Evolutionary conservation across 2,113 vertebrate species (phyloP).

Genomic region (Thinocorus orbignyianus): DNA sequence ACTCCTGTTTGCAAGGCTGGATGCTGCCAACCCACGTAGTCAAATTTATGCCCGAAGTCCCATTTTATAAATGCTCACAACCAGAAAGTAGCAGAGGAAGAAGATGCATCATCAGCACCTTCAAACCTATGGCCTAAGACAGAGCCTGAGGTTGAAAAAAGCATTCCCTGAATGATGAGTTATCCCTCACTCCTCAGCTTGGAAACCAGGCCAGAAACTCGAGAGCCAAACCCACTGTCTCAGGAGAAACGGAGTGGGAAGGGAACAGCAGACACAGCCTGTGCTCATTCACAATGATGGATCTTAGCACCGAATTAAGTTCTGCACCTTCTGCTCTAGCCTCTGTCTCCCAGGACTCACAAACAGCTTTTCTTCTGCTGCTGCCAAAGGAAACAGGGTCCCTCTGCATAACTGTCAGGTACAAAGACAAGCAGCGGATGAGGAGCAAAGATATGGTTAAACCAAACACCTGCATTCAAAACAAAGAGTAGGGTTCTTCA

Average conservation of each 20-base stretch:
- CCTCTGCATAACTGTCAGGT: background rate
- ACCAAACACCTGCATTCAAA: background rate
- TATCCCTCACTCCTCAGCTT: background rate
- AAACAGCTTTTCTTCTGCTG: background rate
- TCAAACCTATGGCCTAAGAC: background rate
- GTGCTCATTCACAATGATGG: background rate
- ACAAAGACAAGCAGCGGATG: background rate
- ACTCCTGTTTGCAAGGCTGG: background rate
- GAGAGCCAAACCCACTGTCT: background rate
- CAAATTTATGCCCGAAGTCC: background rate
- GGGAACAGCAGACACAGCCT: background rate
- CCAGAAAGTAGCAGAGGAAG: background rate
- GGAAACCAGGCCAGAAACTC: background rate
- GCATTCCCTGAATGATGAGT: background rate
- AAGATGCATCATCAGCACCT: background rate
- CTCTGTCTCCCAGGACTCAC: background rate
- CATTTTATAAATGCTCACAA: background rate
- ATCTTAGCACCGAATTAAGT: background rate
- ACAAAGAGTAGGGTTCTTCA: background rate
- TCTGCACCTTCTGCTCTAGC: background rate
- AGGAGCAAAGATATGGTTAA: background rate
- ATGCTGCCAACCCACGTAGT: background rate
- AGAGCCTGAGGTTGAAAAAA: background rate
- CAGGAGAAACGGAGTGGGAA: background rate
- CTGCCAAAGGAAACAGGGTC: background rate